Evolutionary conservation across 2,113 vertebrate genomes (phyloP).

Genomic region (Megaptera novaeangliae): DNA sequence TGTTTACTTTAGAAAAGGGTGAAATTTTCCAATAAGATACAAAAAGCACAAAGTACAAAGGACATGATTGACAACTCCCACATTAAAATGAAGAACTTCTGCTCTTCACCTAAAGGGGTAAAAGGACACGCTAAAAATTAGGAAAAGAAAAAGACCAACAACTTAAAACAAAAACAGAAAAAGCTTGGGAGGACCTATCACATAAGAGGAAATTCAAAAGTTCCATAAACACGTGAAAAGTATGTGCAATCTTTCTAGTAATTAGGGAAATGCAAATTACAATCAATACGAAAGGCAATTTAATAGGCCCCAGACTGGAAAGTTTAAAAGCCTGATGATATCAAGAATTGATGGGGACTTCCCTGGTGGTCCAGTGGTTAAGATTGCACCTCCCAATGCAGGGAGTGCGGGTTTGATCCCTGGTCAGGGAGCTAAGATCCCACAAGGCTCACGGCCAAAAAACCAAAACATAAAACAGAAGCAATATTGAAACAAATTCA

Average conservation of each 20-base stretch:
- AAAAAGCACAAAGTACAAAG: background rate
- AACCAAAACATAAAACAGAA: too few relatives aligned
- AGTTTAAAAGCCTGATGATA: background rate
- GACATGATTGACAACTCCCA: background rate
- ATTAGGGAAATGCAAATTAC: background rate
- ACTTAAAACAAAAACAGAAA: background rate
- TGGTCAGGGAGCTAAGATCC: too few relatives aligned
- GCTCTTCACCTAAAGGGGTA: background rate
- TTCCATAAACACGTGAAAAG: background rate
- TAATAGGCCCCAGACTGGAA: background rate
- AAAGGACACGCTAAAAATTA: background rate
- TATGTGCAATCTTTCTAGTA: background rate
- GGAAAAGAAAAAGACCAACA: background rate
- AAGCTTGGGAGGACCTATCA: background rate
- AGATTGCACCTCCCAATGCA: too few relatives aligned
- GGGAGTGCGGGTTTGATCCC: too few relatives aligned
- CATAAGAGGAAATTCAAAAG: background rate
- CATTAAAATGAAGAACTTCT: background rate
- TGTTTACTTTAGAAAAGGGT: background rate
- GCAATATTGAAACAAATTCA: too few relatives aligned
- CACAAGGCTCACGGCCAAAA: too few relatives aligned
- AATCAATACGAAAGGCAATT: background rate
- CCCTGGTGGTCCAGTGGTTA: too few relatives aligned
- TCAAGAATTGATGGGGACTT: background rate
- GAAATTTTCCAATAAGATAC: background rate